Base-by-base conservation (phyloP, 37 sponge, comb jelly and placozoan species). In the Oscarella lobularis region DNA sequence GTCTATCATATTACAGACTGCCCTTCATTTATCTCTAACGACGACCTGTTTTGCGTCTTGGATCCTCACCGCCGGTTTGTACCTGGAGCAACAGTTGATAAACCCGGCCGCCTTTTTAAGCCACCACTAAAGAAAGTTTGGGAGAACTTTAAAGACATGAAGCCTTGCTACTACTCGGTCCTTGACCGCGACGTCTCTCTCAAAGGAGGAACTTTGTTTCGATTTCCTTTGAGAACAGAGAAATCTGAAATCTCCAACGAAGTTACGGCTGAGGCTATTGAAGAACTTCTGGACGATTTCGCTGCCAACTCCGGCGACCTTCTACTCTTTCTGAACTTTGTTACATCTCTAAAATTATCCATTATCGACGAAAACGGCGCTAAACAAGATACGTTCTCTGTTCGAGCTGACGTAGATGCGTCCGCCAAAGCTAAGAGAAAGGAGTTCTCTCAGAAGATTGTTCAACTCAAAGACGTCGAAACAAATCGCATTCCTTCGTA, bases 1-100 rank as follows among this genome's bases (percentile, higher is more conserved):
- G 77, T 76, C 27, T 76, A 76, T 35, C 77, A 76, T 14, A 60
- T 76, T 33, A 76, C 77, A 3, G 77, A 76, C 70, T 76, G 77
- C 39, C 77, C 77, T 70, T 37, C 37, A 30, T 68, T 68, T 14
- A 4, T 68, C 33, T n/a, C 71, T 20, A 20, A 68, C 29, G 29
- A 14, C 29, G 29, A 4, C n/a, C n/a, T 4, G 5, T 14, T 68
- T 20, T 68, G 71, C 31, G 6, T 68, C 29, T 68, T 68, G 5
- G 71, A 68, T 20, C 71, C 71, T 32, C 29, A n/a, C 4, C 29
- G 6, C 4, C 5, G 29, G 29, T 68, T n/a, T 68, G 71, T n/a
- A 4, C 71, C 71, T 68, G 6, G 71, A n/a, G 71, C 71, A 5
- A 68, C 71, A 20, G 4, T 5, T 4, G 6, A 4, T 5, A 68